Base-by-base conservation (phyloP, 2,113 vertebrate species). In the Eudyptes chrysolophus region DNA sequence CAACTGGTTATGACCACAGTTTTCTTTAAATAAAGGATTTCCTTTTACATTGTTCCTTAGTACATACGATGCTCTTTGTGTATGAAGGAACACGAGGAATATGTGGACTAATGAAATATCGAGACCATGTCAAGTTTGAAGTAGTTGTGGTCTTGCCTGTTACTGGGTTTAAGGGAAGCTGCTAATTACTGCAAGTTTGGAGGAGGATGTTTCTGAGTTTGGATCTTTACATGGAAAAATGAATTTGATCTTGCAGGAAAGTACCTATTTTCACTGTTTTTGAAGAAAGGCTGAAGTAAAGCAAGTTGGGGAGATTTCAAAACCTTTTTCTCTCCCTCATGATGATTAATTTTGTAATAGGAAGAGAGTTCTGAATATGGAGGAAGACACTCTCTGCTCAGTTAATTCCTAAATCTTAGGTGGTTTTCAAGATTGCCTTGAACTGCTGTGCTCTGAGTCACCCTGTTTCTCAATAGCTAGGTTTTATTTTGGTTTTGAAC, bases 401-500 rank as follows among this genome's bases (percentile, higher is more conserved):
- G 22, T 71, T 80, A 88, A 70, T 90, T 74, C 72, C n/a, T 84
- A 51, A 89, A 51, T 87, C 52, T 60, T 84, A 25, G 27, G n/a
- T 75, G 21, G 8, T 87, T 94, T 95, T 92, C 42, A 65, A 52
- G 61, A 42, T 82, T 57, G 30, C 57, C 38, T 77, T 75, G 48
- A 95, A 48, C 52, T 68, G 69, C 26, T 62, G 20, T 84, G 32
- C 26, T 89, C 32, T 55, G 58, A 91, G 51, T 91, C 71, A 66
- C 19, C 9, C 15, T 26, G 38, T 71, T 94, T 95, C 65, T 89
- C 77, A 87, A 20, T 24, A 87, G 26, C 4, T 18, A 16, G 16
- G 17, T 46, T 84, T 84, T 85, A 32, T 68, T 92, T 86, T 49
- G 27, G 14, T 84, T 84, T 94, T 84, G 48, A 92, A 27, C 48